Evolutionary conservation across 1,140 invertebrate species (phyloP).

Genomic region (Heliconius himera): DNA sequence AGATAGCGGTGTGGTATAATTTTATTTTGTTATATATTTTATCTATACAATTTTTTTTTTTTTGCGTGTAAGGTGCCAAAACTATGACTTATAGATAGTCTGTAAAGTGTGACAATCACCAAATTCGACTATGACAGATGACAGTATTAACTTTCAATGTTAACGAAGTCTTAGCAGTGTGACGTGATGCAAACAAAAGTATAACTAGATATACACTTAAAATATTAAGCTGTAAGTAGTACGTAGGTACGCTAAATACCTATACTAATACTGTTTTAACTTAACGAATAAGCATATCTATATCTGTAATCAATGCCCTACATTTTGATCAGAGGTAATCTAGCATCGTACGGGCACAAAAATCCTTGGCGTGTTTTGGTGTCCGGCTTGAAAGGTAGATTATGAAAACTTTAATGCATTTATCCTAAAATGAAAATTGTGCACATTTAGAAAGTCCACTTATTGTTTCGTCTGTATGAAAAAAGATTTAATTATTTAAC

Average conservation of each 20-base stretch:
- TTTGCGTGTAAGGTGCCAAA: no score
- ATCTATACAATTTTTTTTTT: no score
- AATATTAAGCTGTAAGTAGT: constrained; percentile 17
- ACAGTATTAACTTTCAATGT: neutral
- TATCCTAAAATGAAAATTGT: constrained; percentile 50
- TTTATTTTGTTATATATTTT: no score
- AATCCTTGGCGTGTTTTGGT: constrained; percentile 92
- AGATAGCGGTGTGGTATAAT: no score
- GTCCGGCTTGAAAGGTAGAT: constrained; percentile 90
- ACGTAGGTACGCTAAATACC: constrained; percentile 38
- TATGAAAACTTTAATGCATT: constrained; percentile 40
- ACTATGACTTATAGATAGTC: neutral
- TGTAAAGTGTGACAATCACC: neutral
- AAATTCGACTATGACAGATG: neutral
- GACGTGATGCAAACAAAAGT: constrained; percentile 23
- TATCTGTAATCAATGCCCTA: constrained; percentile 88
- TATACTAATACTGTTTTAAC: constrained; percentile 16
- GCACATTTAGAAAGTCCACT: neutral
- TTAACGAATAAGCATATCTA: constrained; percentile 36
- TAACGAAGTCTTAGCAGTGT: neutral
- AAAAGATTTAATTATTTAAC: neutral
- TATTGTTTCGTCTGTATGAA: neutral
- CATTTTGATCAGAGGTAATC: constrained; percentile 93
- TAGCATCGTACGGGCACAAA: constrained; percentile 91
- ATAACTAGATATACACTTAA: constrained; percentile 24